Conservation (phyloP, 2,888 invertebrate genomes). For the Thyatira batis region DNA sequence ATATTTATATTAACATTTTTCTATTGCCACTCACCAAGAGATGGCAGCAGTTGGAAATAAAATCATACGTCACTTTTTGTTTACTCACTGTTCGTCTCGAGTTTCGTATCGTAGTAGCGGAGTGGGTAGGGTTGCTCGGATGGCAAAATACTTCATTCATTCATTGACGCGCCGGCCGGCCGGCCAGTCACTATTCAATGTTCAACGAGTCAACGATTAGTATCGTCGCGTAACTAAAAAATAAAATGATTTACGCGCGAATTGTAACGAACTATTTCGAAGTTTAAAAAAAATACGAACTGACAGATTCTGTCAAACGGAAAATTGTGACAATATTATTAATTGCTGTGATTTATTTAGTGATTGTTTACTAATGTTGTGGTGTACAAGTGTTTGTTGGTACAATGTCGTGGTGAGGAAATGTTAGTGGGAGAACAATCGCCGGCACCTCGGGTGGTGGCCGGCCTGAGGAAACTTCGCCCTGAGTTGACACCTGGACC, state of each 20-base stretch:
- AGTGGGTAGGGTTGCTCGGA: conserved; percentile 39
- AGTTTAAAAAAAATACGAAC: conserved; percentile 57
- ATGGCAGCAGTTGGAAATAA: conserved; percentile 18
- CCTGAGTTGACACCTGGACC: conserved; percentile 77
- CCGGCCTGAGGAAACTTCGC: conserved; percentile 74
- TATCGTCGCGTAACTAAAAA: conserved; percentile 18
- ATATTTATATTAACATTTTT: neutral
- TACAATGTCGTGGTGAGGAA: conserved; percentile 69
- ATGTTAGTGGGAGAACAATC: conserved; percentile 79
- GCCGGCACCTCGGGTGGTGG: conserved; percentile 80
- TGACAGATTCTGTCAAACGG: conserved; percentile 52
- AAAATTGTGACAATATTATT: conserved; percentile 24
- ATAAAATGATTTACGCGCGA: conserved; percentile 54
- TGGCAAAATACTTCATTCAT: conserved; percentile 60
- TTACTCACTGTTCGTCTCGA: conserved; percentile 18
- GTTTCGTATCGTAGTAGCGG: conserved; percentile 39
- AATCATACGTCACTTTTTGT: conserved; percentile 26
- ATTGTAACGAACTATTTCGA: conserved; percentile 73
- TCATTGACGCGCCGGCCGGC: conserved; percentile 61
- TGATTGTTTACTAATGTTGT: conserved; percentile 47
- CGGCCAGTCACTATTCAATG: conserved; percentile 20
- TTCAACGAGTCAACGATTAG: conserved; percentile 2
- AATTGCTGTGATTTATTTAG: conserved; percentile 24
- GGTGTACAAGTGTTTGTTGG: conserved; percentile 54
- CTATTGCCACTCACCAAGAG: conserved; percentile 31